Evolutionary conservation across 2,888 invertebrate genomes (phyloP), one percentile per base, ranked within the genome.

Genomic region (Eupithecia subumbrata): DNA sequence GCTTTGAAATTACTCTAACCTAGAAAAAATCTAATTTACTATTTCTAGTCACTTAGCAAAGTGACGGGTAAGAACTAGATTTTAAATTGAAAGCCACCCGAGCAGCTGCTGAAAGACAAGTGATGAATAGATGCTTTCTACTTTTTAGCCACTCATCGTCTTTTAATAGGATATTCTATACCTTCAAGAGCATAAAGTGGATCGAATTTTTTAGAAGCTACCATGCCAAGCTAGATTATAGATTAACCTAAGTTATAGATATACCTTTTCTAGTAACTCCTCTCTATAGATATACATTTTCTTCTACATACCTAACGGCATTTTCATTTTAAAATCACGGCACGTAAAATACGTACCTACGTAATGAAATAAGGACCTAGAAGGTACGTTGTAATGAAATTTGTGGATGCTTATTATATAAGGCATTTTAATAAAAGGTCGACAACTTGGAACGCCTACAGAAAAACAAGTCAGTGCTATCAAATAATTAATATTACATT

Each of bases 141-240:
- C 34, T 64, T 64, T 63, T 18, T 18, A 34, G 34, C 64, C 18
- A 64, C 16, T 67, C 67, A 64, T 64, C 64, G 64, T 34, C 30
- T 34, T 34, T 34, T 34, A 64, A 64, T 34, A 64, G 64, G 64
- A 2, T 64, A 16, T 16, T 64, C 30, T 60, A 22, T 60, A 60
- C 18, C 64, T 64, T 64, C 7, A 64, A 64, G 34, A 64, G 16
- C 34, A 16, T 25, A 30, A 5, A 64, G 64, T 34, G 64, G 18
- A 18, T 18, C 18, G 60, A 64, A 9, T 64, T 34, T 34, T 34
- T 30, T 4, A 30, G 30, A 63, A 30, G 30, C n/a, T 63, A 30
- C 3, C 16, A 63, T n/a, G n/a, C n/a, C n/a, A n/a, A n/a, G n/a
- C n/a, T n/a, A n/a, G n/a, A n/a, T n/a, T n/a, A n/a, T n/a, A n/a